A percentile compares a stretch with the other conserved stretches of the same genome.
Evolutionary conservation across 2,888 invertebrate genomes (phyloP).

Genomic region (Coelinius sp.): DNA sequence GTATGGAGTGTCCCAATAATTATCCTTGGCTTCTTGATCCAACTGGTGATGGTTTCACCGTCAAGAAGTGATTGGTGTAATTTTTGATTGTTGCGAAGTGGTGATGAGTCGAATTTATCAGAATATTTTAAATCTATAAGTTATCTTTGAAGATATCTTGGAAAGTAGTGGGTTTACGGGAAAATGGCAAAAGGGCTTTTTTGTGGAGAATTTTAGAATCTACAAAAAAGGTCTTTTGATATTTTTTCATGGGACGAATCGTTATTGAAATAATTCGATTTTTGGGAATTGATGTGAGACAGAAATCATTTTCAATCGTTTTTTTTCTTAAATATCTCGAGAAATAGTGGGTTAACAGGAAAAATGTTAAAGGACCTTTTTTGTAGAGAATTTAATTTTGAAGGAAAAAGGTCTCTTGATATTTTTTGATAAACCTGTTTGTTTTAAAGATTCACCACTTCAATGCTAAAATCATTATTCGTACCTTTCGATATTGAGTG

Average conservation of each 20-base stretch:
- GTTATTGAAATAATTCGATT: neutral
- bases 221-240: too few relatives aligned
- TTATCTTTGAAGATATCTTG: neutral
- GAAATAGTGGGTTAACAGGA: neutral
- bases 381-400: too few relatives aligned
- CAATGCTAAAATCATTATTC: neutral
- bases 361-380: neutral
- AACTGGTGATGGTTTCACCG: constrained; percentile 93
- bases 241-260: neutral
- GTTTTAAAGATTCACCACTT: neutral
- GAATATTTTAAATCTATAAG: too few relatives aligned
- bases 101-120: too few relatives aligned
- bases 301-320: too few relatives aligned
- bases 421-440: too few relatives aligned
- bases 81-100: neutral
- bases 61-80: constrained; percentile 77
- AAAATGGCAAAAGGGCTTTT: too few relatives aligned
- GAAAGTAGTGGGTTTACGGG: neutral
- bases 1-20: constrained; percentile 96
- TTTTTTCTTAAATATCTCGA: too few relatives aligned
- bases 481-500: neutral
- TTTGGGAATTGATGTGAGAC: too few relatives aligned
- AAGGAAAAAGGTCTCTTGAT: too few relatives aligned
- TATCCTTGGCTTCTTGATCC: constrained; percentile 96
- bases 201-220: too few relatives aligned